phyloP scores from a whole-genome alignment of 2,888 invertebrate genomes.

The Ephialtes manifestator region DNA sequence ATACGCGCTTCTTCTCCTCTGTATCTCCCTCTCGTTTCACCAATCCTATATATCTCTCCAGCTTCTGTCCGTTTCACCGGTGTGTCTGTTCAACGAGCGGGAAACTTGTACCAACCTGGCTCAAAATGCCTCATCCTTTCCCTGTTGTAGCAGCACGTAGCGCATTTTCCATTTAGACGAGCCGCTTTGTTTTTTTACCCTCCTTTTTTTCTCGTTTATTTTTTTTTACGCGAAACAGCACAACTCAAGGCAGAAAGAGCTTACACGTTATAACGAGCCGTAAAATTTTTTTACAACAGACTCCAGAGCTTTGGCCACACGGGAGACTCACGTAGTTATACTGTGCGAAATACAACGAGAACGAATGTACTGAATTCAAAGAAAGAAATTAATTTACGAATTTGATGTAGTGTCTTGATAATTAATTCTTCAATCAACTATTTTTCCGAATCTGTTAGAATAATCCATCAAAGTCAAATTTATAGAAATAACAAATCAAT shows the following conservation, averaged over 20 bases:
- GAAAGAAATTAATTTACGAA: too few species aligned
- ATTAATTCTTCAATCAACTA: too few species aligned
- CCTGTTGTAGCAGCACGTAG: slow-evolving; percentile 8
- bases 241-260: neutral
- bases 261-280: slow-evolving; percentile 47
- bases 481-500: too few species aligned
- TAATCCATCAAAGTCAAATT: too few species aligned
- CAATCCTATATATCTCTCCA: slow-evolving; percentile 44
- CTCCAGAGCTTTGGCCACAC: neutral
- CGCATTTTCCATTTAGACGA: slow-evolving; percentile 56
- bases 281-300: slow-evolving; percentile 37
- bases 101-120: slow-evolving; percentile 59
- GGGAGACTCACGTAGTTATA: neutral
- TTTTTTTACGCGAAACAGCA: slow-evolving; percentile 7
- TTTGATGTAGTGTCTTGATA: too few species aligned
- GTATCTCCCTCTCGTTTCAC: neutral
- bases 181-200: slow-evolving; percentile 47
- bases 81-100: slow-evolving; percentile 53
- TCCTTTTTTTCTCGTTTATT: slow-evolving; percentile 16
- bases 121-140: slow-evolving; percentile 5
- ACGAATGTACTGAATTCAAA: too few species aligned
- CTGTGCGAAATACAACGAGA: neutral
- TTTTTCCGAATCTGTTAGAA: too few species aligned
- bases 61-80: slow-evolving; percentile 44
- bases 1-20: slow-evolving; percentile 19